phyloP scores from a whole-genome alignment of 2,888 invertebrate genomes.

The Xanthia togata region DNA sequence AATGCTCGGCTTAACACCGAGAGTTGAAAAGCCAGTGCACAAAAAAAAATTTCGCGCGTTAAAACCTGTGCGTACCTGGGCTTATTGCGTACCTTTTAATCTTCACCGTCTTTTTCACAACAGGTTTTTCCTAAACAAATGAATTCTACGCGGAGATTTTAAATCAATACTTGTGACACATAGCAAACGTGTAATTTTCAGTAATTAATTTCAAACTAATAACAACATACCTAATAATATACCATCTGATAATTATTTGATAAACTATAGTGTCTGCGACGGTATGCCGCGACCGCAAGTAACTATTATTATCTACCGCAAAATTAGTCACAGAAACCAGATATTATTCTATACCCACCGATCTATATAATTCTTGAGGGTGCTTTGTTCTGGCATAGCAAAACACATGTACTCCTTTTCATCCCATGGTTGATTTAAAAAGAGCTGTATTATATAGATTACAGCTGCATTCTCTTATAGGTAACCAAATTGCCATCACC shows the following conservation, averaged over 20 bases:
- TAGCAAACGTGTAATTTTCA: background rate
- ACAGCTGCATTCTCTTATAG: too few species aligned
- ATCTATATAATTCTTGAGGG: background rate
- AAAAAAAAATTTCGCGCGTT: background rate
- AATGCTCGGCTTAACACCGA: background rate
- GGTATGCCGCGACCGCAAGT: conserved; percentile 22
- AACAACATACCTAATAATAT: too few species aligned
- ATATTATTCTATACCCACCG: conserved; percentile 1
- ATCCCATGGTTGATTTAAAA: too few species aligned
- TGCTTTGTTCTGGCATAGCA: too few species aligned
- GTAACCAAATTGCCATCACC: too few species aligned
- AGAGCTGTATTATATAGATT: too few species aligned
- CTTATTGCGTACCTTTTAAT: background rate
- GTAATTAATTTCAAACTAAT: background rate
- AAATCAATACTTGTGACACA: background rate
- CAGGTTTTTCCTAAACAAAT: background rate
- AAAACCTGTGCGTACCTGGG: background rate
- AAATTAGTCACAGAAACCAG: conserved; percentile 34
- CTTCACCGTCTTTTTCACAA: background rate
- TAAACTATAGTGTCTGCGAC: background rate
- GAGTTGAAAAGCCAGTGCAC: background rate
- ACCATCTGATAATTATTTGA: background rate
- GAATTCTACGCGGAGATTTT: background rate
- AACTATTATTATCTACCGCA: conserved; percentile 29
- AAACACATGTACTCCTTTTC: too few species aligned